Percentiles rank a stretch among this genome's conserved stretches.
Evolutionary conservation across 2,888 invertebrate species (phyloP).

Genomic region (Panzeria rudis): DNA sequence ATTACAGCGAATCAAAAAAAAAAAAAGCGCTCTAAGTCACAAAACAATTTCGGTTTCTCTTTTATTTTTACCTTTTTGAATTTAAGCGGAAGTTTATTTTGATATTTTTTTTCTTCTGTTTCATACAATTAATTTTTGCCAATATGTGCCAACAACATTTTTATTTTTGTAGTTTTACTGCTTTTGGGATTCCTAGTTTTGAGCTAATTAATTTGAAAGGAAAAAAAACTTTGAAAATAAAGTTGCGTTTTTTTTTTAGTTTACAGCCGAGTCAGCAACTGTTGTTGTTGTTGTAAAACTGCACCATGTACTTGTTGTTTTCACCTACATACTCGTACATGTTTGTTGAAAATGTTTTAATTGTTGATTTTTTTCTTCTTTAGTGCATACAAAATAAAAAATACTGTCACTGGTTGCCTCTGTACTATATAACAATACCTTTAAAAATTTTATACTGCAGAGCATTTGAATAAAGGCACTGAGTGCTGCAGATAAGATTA

Average conservation of each 20-base stretch:
- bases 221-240: not conserved
- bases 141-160: slow-evolving; percentile 60
- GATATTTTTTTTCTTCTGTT: slow-evolving; percentile 10
- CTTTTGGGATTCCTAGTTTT: slow-evolving; percentile 57
- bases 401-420: slow-evolving; percentile 49
- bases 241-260: not conserved
- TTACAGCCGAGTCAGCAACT: slow-evolving; percentile 7
- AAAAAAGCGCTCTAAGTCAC: not conserved
- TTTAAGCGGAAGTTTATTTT: slow-evolving; percentile 53
- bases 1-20: not conserved
- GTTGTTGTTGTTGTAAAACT: not conserved
- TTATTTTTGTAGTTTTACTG: slow-evolving; percentile 10
- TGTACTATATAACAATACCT: not conserved
- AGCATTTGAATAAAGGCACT: not conserved
- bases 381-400: slow-evolving; percentile 25
- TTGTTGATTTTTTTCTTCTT: slow-evolving; percentile 13
- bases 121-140: slow-evolving; percentile 40
- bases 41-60: slow-evolving; percentile 42
- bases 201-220: slow-evolving; percentile 63
- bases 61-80: slow-evolving; percentile 3
- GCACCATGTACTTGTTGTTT: not conserved
- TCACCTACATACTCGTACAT: slow-evolving; percentile 39
- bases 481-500: not conserved
- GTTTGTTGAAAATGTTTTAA: slow-evolving; percentile 27
- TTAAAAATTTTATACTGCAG: not conserved